phyloP scores from a whole-genome alignment of 2,888 invertebrate species.

The Nephrotoma appendiculata region DNA sequence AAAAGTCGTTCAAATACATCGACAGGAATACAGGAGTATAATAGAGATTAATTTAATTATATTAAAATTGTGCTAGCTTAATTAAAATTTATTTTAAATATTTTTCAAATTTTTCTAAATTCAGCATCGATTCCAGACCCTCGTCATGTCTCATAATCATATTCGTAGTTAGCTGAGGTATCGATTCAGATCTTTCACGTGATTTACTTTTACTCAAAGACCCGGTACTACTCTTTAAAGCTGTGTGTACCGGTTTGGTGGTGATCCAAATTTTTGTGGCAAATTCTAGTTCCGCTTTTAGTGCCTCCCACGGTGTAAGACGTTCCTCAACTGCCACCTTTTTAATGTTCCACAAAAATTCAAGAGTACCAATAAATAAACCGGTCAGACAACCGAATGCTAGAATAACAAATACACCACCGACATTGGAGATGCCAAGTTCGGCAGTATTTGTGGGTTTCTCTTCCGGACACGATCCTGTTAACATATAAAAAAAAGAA shows the following conservation, averaged over 20 bases:
- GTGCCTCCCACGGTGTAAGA: constrained; percentile 49
- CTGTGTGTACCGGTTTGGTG: constrained; percentile 47
- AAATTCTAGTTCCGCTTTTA: constrained; percentile 55
- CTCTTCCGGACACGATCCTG: constrained; percentile 5
- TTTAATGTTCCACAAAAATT: constrained; percentile 65
- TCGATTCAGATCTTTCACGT: not conserved
- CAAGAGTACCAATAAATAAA: constrained; percentile 53
- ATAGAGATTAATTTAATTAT: too few species aligned
- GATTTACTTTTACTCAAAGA: not conserved
- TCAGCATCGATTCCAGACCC: not conserved
- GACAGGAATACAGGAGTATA: too few species aligned
- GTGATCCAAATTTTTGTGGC: constrained; percentile 58
- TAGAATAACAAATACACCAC: constrained; percentile 73
- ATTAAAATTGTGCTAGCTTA: too few species aligned
- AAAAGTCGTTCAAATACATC: too few species aligned
- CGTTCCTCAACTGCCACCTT: constrained; percentile 56
- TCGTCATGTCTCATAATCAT: not conserved
- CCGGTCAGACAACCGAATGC: constrained; percentile 52
- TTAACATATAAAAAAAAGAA: not conserved
- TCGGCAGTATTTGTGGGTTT: constrained; percentile 1
- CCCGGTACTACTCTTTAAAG: not conserved
- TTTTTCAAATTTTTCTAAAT: not conserved
- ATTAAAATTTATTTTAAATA: not conserved
- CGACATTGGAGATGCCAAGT: constrained; percentile 43
- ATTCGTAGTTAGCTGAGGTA: not conserved